These are phyloP conservation scores for Danionella cerebrum DNA, from an alignment of 2,113 vertebrate species.

Conservation along the genomic window DNA sequence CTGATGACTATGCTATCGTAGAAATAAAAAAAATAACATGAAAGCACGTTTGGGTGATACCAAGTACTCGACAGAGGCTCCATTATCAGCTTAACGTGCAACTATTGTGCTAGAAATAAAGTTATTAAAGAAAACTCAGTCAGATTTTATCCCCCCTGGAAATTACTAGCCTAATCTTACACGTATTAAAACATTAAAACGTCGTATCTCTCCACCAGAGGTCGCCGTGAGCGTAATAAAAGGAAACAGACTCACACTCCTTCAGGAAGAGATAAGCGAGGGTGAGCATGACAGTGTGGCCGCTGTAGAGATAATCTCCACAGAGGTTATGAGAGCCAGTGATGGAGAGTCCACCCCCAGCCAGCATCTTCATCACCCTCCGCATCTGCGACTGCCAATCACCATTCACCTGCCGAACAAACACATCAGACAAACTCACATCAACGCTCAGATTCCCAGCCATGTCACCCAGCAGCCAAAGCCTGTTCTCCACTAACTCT, in stretches of 20 bases:
- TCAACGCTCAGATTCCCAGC: too few species aligned
- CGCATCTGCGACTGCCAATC: conserved; percentile 78
- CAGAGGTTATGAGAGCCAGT: conserved; percentile 83
- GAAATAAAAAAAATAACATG: too few species aligned
- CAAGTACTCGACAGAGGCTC: too few species aligned
- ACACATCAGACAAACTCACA: not conserved
- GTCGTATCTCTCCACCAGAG: conserved; percentile 19
- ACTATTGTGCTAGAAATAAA: too few species aligned
- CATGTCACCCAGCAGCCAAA: not conserved
- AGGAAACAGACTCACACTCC: conserved; percentile 69
- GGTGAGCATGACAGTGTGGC: conserved; percentile 82
- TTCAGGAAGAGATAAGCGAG: conserved; percentile 84
- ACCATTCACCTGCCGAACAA: conserved; percentile 67
- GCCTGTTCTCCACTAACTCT: too few species aligned
- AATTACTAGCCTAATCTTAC: too few species aligned
- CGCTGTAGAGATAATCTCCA: conserved; percentile 83
- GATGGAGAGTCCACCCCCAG: conserved; percentile 80
- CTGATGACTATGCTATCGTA: too few species aligned
- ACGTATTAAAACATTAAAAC: too few species aligned
- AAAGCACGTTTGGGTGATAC: too few species aligned
- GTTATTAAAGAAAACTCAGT: too few species aligned
- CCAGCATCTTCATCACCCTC: conserved; percentile 79
- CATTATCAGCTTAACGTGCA: too few species aligned
- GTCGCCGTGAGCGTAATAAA: not conserved
- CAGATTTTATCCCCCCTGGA: too few species aligned